phyloP scores from a whole-genome alignment of 2,888 invertebrate genomes.

The Mamestra brassicae region DNA sequence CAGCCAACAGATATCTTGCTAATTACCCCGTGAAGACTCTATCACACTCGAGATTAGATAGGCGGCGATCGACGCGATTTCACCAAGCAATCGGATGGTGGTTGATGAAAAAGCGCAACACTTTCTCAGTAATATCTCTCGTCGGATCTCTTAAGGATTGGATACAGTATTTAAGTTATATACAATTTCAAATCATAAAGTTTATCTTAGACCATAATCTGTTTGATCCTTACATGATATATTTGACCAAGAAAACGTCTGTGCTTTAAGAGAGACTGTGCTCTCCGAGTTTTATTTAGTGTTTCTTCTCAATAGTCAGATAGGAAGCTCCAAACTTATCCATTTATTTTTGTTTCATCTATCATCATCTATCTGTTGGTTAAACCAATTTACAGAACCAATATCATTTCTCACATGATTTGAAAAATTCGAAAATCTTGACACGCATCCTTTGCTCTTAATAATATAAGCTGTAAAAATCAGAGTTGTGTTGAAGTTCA shows the following conservation, averaged over 20 bases:
- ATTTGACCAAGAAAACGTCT: too few species aligned
- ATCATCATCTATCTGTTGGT: too few species aligned
- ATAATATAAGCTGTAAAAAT: background rate
- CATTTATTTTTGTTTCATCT: too few species aligned
- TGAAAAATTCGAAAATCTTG: too few species aligned
- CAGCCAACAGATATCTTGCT: constrained; percentile 39
- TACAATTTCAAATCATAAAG: background rate
- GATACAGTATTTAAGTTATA: background rate
- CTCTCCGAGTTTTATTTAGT: too few species aligned
- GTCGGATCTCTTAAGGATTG: background rate
- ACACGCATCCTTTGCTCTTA: too few species aligned
- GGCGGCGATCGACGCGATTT: constrained; percentile 21
- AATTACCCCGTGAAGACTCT: constrained; percentile 37
- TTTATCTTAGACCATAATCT: background rate
- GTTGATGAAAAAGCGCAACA: background rate
- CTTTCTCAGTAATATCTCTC: constrained; percentile 5
- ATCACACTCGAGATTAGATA: constrained; percentile 13
- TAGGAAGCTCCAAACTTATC: too few species aligned
- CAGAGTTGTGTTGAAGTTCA: background rate
- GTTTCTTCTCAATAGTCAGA: too few species aligned
- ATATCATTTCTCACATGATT: too few species aligned
- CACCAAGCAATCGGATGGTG: constrained; percentile 10
- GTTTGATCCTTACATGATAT: too few species aligned
- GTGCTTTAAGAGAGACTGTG: too few species aligned
- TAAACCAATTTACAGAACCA: too few species aligned